A percentile compares a stretch with the other conserved stretches of the same genome.
phyloP scores from a whole-genome alignment of 2,797 vertebrate species.

The Cyclopterus lumpus region DNA sequence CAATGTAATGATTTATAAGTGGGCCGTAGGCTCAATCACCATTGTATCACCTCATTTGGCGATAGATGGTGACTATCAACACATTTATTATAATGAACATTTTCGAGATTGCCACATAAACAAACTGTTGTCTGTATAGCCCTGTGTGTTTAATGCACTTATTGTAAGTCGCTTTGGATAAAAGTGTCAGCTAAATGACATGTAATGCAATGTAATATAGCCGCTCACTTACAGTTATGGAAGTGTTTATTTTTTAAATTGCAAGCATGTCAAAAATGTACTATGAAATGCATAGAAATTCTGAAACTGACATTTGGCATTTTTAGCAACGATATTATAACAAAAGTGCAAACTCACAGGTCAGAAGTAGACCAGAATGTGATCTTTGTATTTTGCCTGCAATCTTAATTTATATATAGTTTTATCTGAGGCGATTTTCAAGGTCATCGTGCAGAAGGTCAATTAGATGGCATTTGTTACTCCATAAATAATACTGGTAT shows the following conservation, averaged over 20 bases:
- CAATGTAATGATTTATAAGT: neutral
- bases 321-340: neutral
- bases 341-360: neutral
- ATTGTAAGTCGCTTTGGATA: too few species aligned
- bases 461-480: neutral
- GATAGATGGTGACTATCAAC: neutral
- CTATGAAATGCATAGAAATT: neutral
- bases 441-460: neutral
- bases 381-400: neutral
- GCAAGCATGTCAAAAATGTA: neutral
- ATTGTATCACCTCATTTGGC: neutral
- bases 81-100: neutral
- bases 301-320: neutral
- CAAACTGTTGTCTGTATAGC: neutral
- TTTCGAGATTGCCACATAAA: neutral
- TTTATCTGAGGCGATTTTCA: neutral
- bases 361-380: neutral
- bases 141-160: too few species aligned
- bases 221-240: neutral
- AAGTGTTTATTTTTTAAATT: neutral
- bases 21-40: neutral
- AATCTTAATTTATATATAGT: neutral
- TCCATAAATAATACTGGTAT: neutral
- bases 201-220: too few species aligned
- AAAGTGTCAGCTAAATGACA: too few species aligned